Evolutionary conservation across 2,888 invertebrate genomes (phyloP), one percentile per base, ranked within the genome.

Genomic region (Tanypteryx hageni): DNA sequence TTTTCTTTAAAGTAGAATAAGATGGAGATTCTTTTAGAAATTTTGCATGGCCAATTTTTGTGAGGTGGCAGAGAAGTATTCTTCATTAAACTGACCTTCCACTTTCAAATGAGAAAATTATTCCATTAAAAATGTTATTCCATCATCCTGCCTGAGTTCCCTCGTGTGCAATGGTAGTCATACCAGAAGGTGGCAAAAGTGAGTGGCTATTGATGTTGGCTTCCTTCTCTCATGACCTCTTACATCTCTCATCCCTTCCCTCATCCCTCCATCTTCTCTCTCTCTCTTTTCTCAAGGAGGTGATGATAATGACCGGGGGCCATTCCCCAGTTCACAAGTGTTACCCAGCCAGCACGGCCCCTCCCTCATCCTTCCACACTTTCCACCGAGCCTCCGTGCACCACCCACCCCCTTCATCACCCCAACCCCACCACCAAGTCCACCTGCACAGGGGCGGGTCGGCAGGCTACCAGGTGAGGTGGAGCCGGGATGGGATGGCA

Each of bases 351-450:
- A 89, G 89, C 89, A 89, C 89, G 89, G 89, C 89, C 89, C 83
- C 89, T n/a, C 96, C 96, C 95, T 95, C 95, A 94, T 95, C 96
- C 94, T 95, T 95, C 95, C 95, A 95, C 94, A 95, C 96, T 94
- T 96, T 97, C 96, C 97, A 97, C 95, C 97, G 97, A 95, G 96
- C 96, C 94, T 97, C 97, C 97, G 97, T 97, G 95, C 95, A 96
- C 95, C 89, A 89, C 31, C 89, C 92, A n/a, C 89, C 89, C 9
- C 83, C 83, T 44, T 89, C 89, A 18, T 89, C 89, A 5, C 89
- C 89, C 5, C 89, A 89, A 96, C 96, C 94, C 95, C 96, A 95
- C 95, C 95, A 94, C 95, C 95, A 94, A 94, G 94, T 92, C 56
- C 93, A 92, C 92, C 92, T 91, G 85, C 92, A 89, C 89, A 89